Percentiles rank a stretch among this genome's conserved stretches.
phyloP scores from a whole-genome alignment of 23 tunicate genomes.

The Aplidium turbinatum region DNA sequence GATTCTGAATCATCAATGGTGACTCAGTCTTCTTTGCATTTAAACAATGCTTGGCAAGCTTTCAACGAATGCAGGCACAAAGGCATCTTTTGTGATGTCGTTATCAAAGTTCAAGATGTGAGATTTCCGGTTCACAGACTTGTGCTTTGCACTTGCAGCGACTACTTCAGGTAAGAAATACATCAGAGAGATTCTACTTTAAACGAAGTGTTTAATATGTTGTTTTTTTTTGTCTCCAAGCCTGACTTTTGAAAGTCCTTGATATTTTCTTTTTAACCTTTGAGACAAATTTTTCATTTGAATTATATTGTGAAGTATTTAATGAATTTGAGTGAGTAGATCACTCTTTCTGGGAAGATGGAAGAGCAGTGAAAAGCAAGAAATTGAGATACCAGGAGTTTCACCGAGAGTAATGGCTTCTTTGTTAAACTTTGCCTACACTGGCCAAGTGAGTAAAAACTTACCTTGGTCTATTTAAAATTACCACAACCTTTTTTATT shows the following conservation, averaged over 20 bases:
- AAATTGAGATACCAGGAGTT: constrained; percentile 82
- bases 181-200: not conserved
- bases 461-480: not conserved
- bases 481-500: too few relatives aligned
- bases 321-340: constrained; percentile 31
- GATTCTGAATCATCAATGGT: constrained; percentile 63
- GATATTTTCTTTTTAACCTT: not conserved
- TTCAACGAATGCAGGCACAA: constrained; percentile 82
- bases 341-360: constrained; percentile 92
- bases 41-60: constrained; percentile 57
- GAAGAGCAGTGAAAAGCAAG: constrained; percentile 85
- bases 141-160: constrained; percentile 92
- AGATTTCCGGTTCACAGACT: constrained; percentile 85
- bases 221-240: too few relatives aligned
- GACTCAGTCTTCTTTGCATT: constrained; percentile 33
- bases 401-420: constrained; percentile 83
- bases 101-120: constrained; percentile 65
- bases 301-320: not conserved
- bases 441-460: constrained; percentile 62
- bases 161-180: constrained; percentile 83
- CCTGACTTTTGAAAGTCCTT: too few relatives aligned
- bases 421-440: constrained; percentile 78
- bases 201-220: too few relatives aligned
- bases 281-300: not conserved
- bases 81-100: constrained; percentile 90